Percentiles rank a stretch among this genome's conserved stretches.
Conservation (phyloP, 2,113 vertebrate species). For the Lycaon pictus region DNA sequence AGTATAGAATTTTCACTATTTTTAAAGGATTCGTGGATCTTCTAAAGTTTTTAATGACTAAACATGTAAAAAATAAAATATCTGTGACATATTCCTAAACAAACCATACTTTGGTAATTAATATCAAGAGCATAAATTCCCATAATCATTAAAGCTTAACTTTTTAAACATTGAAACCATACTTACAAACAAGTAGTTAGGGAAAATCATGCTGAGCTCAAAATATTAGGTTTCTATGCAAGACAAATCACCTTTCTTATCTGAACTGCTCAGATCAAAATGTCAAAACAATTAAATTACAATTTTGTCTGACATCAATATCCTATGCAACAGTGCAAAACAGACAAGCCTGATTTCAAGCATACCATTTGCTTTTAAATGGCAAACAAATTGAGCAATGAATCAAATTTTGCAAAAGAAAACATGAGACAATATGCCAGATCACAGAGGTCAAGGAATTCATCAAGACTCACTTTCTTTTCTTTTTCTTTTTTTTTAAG, state of each 20-base stretch:
- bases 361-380: conserved; percentile 65
- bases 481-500: no score
- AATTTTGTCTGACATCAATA: conserved; percentile 69
- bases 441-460: conserved; percentile 64
- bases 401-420: conserved; percentile 65
- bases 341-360: conserved; percentile 55
- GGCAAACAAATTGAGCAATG: conserved; percentile 69
- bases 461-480: not conserved
- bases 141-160: conserved; percentile 31
- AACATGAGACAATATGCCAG: conserved; percentile 38
- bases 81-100: not conserved
- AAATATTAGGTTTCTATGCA: conserved; percentile 50
- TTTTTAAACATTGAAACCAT: conserved; percentile 36
- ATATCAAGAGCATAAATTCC: conserved; percentile 16
- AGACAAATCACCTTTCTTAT: conserved; percentile 72
- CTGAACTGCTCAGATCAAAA: conserved; percentile 68
- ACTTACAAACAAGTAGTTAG: conserved; percentile 27
- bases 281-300: conserved; percentile 77
- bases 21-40: not conserved
- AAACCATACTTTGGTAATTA: conserved; percentile 53
- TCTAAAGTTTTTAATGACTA: not conserved
- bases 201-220: not conserved
- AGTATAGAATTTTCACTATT: conserved; percentile 29
- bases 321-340: conserved; percentile 53
- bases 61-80: conserved; percentile 46